Evolutionary conservation across 2,797 vertebrate species (phyloP), one percentile per base, ranked within the genome.

Genomic region (Argentina silus): DNA sequence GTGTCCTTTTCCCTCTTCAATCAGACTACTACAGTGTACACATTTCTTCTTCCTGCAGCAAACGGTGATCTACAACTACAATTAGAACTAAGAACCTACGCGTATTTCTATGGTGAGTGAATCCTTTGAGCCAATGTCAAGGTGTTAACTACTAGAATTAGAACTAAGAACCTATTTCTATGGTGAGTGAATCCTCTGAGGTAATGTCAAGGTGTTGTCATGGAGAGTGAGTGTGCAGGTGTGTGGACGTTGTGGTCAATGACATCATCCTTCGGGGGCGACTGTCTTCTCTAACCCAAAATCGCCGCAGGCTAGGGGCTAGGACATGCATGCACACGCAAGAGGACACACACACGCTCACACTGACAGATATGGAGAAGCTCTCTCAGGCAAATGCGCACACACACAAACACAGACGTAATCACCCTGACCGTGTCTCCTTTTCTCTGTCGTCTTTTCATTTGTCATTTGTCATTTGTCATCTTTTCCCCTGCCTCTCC

Each of bases 221-320:
- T 14, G 19, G 27, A 7, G 50, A 67, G 57, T 79, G 79, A 74
- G 67, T 67, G 43, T 70, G 69, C 48, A 42, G 74, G 71, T 12
- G 42, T 72, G 17, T 69, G 36, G 7, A 76, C 65, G 80, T 80
- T 77, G 74, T 73, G 79, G 83, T 87, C 81, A 81, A 72, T 85
- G 85, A 84, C 80, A 83, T 92, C 90, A 89, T 88, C 82, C 77
- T 77, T 90, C 83, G 36, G 73, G 77, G 76, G 51, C 2, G 15
- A 78, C 75, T 85, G 87, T 78, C 86, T 86, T 84, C 78, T 72
- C 55, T 86, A 83, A 73, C 75, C 78, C 27, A 82, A 90, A 78
- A 77, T 66, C 3, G 27, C 86, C 79, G 64, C 76, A 59, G 78
- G 78, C 68, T 69, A 83, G 62, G 78, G 70, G 72, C 65, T 17